A percentile compares a stretch with the other conserved stretches of the same genome.
phyloP scores from a whole-genome alignment of 2,888 invertebrate species.

The Tridacna gigas region DNA sequence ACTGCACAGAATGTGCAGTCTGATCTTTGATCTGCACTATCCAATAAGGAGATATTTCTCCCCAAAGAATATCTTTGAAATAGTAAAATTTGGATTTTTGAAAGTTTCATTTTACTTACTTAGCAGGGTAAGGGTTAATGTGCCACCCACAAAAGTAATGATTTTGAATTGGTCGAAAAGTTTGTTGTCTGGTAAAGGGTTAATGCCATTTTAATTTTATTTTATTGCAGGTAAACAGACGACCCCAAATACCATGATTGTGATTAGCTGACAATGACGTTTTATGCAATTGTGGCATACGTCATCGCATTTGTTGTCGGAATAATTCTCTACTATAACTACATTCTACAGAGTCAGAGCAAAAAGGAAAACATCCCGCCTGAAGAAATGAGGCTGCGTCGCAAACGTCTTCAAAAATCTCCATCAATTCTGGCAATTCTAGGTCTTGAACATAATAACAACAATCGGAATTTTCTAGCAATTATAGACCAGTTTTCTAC shows the following conservation, averaged over 20 bases:
- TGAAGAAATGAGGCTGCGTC: slow-evolving; percentile 35
- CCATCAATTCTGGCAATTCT: slow-evolving; percentile 75
- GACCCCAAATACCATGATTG: slow-evolving; percentile 24
- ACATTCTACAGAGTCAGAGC: slow-evolving; percentile 67
- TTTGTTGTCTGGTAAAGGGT: too few relatives aligned
- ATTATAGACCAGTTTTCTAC: slow-evolving; percentile 83
- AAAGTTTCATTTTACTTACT: too few relatives aligned
- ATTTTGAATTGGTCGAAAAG: too few relatives aligned
- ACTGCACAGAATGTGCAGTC: too few relatives aligned
- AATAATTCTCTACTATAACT: slow-evolving; percentile 75
- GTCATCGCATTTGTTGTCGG: slow-evolving; percentile 76
- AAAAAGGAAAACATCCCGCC: slow-evolving; percentile 38
- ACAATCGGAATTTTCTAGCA: slow-evolving; percentile 73
- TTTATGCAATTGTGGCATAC: slow-evolving; percentile 79
- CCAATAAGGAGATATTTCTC: too few relatives aligned
- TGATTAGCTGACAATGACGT: slow-evolving; percentile 65
- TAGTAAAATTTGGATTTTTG: too few relatives aligned
- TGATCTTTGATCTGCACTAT: too few relatives aligned
- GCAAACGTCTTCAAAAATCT: slow-evolving; percentile 62
- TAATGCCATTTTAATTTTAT: too few relatives aligned
- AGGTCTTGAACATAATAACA: slow-evolving; percentile 68
- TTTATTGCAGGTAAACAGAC: too few relatives aligned
- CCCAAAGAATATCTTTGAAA: too few relatives aligned
- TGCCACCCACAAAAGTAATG: too few relatives aligned
- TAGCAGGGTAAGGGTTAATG: too few relatives aligned